Percentiles rank a stretch among this genome's conserved stretches.
phyloP scores from a whole-genome alignment of 2,888 invertebrate species.

The Mimas tiliae region DNA sequence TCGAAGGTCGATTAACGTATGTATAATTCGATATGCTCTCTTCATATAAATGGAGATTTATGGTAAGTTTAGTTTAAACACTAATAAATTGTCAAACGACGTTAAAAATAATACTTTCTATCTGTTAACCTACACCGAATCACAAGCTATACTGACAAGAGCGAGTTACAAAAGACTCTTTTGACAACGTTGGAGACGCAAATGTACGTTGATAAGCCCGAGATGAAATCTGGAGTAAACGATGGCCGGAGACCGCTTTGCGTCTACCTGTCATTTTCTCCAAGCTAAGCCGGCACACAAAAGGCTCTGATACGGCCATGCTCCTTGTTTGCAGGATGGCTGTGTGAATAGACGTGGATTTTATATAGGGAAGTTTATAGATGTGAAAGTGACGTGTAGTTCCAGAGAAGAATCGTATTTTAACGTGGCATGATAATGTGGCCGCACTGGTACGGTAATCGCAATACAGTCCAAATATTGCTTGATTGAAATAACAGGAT shows the following conservation, averaged over 20 bases:
- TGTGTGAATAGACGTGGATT: neutral
- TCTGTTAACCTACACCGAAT: neutral
- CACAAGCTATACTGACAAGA: neutral
- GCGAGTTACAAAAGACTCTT: conserved; percentile 7
- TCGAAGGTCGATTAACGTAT: no score
- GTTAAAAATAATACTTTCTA: no score
- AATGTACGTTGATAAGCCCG: conserved; percentile 19
- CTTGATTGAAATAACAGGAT: no score
- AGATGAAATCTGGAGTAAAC: conserved; percentile 15
- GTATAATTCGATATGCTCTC: no score
- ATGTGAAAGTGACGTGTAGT: no score
- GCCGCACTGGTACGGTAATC: no score
- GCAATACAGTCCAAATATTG: no score
- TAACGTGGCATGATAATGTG: no score
- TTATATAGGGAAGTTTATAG: neutral
- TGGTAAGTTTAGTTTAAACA: no score
- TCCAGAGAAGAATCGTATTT: no score
- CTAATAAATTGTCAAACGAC: no score
- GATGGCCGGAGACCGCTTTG: conserved; percentile 22
- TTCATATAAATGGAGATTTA: no score
- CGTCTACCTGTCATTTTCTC: conserved; percentile 19
- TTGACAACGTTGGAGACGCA: conserved; percentile 8
- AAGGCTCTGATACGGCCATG: conserved; percentile 15
- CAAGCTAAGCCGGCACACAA: conserved; percentile 10
- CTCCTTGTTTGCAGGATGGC: neutral